Conservation (phyloP, 2,797 vertebrate genomes). For the Potorous gilbertii region DNA sequence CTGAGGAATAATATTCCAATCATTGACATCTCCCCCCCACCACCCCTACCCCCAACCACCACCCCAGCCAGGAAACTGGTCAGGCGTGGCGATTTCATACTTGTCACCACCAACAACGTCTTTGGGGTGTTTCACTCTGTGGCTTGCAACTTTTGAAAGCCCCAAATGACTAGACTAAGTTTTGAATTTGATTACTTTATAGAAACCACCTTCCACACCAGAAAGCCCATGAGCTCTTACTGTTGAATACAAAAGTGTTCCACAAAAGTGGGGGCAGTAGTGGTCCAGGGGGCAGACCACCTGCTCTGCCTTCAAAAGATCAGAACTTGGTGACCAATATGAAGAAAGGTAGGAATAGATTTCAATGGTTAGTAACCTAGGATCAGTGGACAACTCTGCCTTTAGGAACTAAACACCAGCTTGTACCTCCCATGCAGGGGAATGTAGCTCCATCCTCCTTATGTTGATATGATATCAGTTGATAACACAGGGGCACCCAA, state of each 20-base stretch:
- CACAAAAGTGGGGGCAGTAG: not conserved
- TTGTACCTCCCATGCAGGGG: not conserved
- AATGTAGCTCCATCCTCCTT: constrained; percentile 54
- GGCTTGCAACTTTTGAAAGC: constrained; percentile 59
- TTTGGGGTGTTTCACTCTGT: constrained; percentile 58
- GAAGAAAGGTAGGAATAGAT: constrained; percentile 61
- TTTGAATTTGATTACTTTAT: constrained; percentile 58
- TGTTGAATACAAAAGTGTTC: not conserved
- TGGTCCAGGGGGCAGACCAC: not conserved
- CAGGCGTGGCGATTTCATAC: constrained; percentile 16
- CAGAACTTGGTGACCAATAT: not conserved
- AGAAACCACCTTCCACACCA: constrained; percentile 64
- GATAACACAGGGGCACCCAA: constrained; percentile 50
- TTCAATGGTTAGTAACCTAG: constrained; percentile 6
- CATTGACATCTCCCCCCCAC: not conserved
- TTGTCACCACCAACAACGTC: constrained; percentile 53
- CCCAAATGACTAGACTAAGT: constrained; percentile 53
- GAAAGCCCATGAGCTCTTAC: not conserved
- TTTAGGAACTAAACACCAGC: not conserved
- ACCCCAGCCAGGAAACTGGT: constrained; percentile 54
- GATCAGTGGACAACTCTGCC: constrained; percentile 29
- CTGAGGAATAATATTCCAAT: not conserved
- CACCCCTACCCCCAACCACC: constrained; percentile 38
- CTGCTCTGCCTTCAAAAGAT: not conserved
- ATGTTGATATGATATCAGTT: constrained; percentile 58